A percentile compares a stretch with the other conserved stretches of the same genome.
Conservation (phyloP, 2,888 invertebrate genomes). For the Zele albiditarsus region DNA sequence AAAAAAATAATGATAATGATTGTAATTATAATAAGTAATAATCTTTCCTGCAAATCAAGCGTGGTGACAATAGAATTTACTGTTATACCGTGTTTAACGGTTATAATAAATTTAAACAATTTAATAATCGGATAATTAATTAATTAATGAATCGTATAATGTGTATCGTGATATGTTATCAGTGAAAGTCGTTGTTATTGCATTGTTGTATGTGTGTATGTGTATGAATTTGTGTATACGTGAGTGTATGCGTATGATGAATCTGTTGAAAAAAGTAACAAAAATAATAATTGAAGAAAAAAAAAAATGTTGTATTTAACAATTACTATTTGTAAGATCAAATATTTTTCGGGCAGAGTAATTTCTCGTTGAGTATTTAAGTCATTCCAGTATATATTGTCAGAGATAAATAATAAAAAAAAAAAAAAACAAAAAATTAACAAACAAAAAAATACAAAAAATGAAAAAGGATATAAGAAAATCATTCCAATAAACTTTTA, state of each 20-base stretch:
- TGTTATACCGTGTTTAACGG: conserved; percentile 61
- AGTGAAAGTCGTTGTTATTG: conserved; percentile 56
- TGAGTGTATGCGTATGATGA: conserved; percentile 33
- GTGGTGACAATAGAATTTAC: conserved; percentile 69
- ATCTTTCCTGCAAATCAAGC: conserved; percentile 65
- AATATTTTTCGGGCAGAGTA: conserved; percentile 16
- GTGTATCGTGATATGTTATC: conserved; percentile 52
- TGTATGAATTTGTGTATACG: conserved; percentile 1
- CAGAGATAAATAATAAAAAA: conserved; percentile 20
- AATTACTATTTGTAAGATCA: conserved; percentile 36
- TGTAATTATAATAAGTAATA: conserved; percentile 44
- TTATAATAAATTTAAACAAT: conserved; percentile 31
- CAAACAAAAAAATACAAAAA: conserved; percentile 6
- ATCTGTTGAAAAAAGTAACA: conserved; percentile 51
- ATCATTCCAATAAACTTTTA: conserved; percentile 31
- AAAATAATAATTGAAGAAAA: conserved; percentile 52
- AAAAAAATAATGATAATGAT: conserved; percentile 39
- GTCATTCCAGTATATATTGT: conserved; percentile 34
- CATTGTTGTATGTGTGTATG: conserved; percentile 55
- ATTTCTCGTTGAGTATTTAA: conserved; percentile 10
- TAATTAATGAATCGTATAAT: conserved; percentile 44
- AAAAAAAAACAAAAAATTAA: conserved; percentile 18
- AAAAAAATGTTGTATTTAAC: conserved; percentile 40
- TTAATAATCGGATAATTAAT: conserved; percentile 30
- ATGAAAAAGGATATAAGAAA: not conserved